Conservation (phyloP, 2,888 invertebrate species). For the Thecocarcelia acutangulata region DNA sequence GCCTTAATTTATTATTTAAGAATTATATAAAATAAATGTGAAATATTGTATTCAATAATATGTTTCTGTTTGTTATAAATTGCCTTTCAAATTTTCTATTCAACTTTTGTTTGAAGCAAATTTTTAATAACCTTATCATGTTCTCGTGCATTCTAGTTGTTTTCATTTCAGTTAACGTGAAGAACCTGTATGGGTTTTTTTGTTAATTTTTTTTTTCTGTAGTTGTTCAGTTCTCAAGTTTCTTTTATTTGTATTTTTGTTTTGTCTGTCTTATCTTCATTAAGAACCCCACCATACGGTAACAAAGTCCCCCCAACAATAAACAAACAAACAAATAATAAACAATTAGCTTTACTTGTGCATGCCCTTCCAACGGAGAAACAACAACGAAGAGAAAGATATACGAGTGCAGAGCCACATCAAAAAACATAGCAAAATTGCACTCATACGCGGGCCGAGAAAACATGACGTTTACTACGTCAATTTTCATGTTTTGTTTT, state of each 20-base stretch:
- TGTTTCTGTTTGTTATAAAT: too few relatives aligned
- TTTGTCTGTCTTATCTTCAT: conserved; percentile 31
- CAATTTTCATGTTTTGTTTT: conserved; percentile 27
- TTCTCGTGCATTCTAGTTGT: conserved; percentile 6
- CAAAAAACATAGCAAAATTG: conserved; percentile 20
- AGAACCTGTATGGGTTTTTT: conserved; percentile 65
- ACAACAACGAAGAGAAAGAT: neutral
- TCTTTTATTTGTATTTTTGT: conserved; percentile 42
- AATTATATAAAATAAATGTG: too few relatives aligned
- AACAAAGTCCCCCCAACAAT: neutral
- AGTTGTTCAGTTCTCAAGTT: conserved; percentile 42
- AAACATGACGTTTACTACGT: conserved; percentile 18
- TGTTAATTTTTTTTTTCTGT: conserved; percentile 40
- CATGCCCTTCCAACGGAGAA: conserved; percentile 1
- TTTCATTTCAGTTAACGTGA: conserved; percentile 41
- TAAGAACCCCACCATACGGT: conserved; percentile 38
- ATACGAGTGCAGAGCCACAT: neutral
- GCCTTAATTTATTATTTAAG: too few relatives aligned
- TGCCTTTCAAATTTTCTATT: too few relatives aligned
- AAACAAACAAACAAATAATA: conserved; percentile 33
- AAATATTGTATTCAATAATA: too few relatives aligned
- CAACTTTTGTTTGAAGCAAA: neutral
- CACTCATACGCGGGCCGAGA: conserved; percentile 14
- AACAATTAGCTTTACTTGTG: conserved; percentile 44
- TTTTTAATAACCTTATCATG: conserved; percentile 1